These are phyloP conservation scores for Sarcophaga variegata DNA, from an alignment of 2,888 invertebrate genomes.

Conservation along the genomic window DNA sequence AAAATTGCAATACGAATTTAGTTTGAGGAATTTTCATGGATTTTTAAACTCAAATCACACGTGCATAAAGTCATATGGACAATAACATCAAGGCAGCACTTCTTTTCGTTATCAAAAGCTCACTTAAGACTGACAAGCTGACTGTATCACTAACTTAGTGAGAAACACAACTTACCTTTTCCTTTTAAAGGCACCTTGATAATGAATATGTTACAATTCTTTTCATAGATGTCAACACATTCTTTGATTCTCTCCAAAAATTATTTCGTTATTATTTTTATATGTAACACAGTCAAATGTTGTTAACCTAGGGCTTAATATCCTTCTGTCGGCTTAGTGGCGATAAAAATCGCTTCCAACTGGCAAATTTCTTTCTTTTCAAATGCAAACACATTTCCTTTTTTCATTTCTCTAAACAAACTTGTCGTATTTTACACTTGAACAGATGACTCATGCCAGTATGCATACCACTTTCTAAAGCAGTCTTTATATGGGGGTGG, in stretches of 20 bases:
- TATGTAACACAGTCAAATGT: slow-evolving; percentile 15
- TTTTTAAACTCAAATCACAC: no score
- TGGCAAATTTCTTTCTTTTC: neutral
- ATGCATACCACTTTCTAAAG: no score
- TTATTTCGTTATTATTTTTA: neutral
- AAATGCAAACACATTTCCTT: neutral
- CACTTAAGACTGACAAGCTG: no score
- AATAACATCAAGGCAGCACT: no score
- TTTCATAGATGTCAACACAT: neutral
- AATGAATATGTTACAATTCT: no score
- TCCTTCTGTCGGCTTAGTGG: slow-evolving; percentile 33
- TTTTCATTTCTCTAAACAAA: neutral
- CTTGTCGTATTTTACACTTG: neutral
- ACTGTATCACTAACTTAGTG: no score
- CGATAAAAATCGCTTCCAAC: slow-evolving; percentile 3
- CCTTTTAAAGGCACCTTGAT: no score
- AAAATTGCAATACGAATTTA: no score
- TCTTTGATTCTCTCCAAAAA: neutral
- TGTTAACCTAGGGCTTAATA: slow-evolving; percentile 53
- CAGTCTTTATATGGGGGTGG: neutral
- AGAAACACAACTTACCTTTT: no score
- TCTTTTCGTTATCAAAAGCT: no score
- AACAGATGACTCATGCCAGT: neutral
- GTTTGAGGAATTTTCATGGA: no score
- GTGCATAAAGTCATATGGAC: no score